phyloP scores from a whole-genome alignment of 1,140 invertebrate species.

The Scaptomyza pallida region DNA sequence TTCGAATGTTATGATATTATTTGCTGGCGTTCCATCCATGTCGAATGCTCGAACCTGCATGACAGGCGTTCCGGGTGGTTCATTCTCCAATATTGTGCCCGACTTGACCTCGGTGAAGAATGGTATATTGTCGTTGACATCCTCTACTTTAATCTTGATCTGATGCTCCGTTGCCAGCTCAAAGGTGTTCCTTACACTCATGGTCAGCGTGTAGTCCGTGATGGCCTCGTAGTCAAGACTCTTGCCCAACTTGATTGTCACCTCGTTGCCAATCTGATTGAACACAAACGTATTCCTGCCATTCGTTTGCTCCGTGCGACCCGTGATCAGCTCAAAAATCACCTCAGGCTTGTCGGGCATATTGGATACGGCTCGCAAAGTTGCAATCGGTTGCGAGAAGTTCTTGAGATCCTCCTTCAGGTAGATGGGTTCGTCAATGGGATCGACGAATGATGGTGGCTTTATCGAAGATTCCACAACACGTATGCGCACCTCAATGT shows the following conservation, averaged over 20 bases:
- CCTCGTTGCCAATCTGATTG: constrained; percentile 87
- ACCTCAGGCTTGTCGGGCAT: constrained; percentile 89
- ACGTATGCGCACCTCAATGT: constrained; percentile 91
- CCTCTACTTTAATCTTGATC: constrained; percentile 90
- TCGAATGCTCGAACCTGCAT: constrained; percentile 95
- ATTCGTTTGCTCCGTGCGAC: constrained; percentile 93
- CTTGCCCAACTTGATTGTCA: constrained; percentile 89
- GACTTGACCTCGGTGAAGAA: constrained; percentile 90
- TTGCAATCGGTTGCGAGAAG: constrained; percentile 88
- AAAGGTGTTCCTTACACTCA: constrained; percentile 92
- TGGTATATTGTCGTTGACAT: constrained; percentile 95
- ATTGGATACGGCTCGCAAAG: constrained; percentile 89
- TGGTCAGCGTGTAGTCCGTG: constrained; percentile 91
- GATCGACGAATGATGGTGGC: constrained; percentile 89
- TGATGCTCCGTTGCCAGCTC: constrained; percentile 90
- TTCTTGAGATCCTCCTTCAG: constrained; percentile 90
- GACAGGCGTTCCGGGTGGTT: constrained; percentile 90
- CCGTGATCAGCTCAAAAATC: constrained; percentile 91
- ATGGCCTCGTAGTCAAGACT: constrained; percentile 93
- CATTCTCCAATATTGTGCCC: constrained; percentile 93
- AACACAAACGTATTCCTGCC: constrained; percentile 91
- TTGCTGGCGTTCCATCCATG: constrained; percentile 91
- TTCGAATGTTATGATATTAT: constrained; percentile 92
- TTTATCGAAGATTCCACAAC: constrained; percentile 95
- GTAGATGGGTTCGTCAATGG: constrained; percentile 86